These are phyloP conservation scores for Triplophysa yarkandensis DNA, from an alignment of 2,797 vertebrate species.

Conservation along the genomic window DNA sequence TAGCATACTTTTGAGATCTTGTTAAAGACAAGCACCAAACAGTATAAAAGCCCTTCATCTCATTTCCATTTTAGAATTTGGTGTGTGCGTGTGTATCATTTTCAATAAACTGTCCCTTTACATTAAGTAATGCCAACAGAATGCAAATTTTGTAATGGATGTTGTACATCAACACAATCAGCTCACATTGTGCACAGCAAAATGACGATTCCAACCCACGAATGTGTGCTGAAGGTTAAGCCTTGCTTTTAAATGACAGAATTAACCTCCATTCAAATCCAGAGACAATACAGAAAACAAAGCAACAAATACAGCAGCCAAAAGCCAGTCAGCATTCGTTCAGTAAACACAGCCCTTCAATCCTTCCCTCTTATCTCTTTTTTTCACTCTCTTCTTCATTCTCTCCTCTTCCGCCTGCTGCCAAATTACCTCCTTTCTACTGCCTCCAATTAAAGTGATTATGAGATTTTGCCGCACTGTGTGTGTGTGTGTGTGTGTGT, in stretches of 20 bases:
- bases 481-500: constrained; percentile 24
- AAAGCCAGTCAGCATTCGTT: constrained; percentile 49
- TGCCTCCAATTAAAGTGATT: constrained; percentile 67
- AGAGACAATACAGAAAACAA: constrained; percentile 60
- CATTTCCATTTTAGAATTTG: neutral
- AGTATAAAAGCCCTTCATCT: constrained; percentile 70
- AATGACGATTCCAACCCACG: neutral
- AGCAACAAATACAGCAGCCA: constrained; percentile 55
- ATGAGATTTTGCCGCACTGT: constrained; percentile 53
- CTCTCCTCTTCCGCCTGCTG: constrained; percentile 41
- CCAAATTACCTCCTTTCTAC: constrained; percentile 61
- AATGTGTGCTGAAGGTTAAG: constrained; percentile 9
- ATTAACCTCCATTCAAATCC: constrained; percentile 62
- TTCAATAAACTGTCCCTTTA: neutral
- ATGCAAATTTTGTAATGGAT: neutral
- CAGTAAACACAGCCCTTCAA: constrained; percentile 53
- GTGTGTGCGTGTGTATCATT: neutral
- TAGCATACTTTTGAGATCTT: constrained; percentile 63
- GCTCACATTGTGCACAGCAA: constrained; percentile 2
- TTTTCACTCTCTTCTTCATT: constrained; percentile 47
- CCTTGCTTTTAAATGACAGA: constrained; percentile 52
- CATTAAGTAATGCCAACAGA: neutral
- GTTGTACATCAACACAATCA: neutral
- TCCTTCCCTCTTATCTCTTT: constrained; percentile 43
- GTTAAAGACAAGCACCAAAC: constrained; percentile 65